Evolutionary conservation across 2,888 invertebrate genomes (phyloP), one percentile per base, ranked within the genome.

Genomic region (Griposia aprilina): DNA sequence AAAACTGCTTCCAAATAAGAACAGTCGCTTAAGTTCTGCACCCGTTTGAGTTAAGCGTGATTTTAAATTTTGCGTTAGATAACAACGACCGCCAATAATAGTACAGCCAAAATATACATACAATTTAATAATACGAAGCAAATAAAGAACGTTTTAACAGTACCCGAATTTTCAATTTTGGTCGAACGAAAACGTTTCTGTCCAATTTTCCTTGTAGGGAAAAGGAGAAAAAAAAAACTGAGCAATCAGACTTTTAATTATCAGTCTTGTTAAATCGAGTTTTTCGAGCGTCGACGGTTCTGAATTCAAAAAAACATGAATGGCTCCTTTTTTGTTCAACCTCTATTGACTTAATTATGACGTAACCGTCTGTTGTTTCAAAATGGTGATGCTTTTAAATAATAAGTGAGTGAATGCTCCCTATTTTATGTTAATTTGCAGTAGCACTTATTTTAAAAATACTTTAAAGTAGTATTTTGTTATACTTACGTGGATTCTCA

Each of bases 211-310:
- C 86, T 89, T 87, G 77, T 82, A 85, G 83, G 85, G 84, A 87
- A 90, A 89, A 84, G 63, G 84, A 52, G 63, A 72, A 82, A 88
- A 72, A 82, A 88, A 86, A 87, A 88, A 85, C 82, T 83, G 87
- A 88, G 81, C 88, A 90, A 88, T 90, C 90, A 79, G 89, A 89
- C 86, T 91, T 91, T 88, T 88, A 91, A 92, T 91, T 90, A 91
- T 90, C 90, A 89, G 87, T 83, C 89, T 88, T 87, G 91, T 90
- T 90, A 90, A 89, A 90, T 90, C 87, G 80, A 87, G 82, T 78
- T 84, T 82, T 81, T 72, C 68, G 62, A 70, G 63, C 76, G 78
- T 78, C 78, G 73, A 77, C 85, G 74, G 65, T 78, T 87, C 77
- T 75, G 68, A 73, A 77, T 73, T 74, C 36, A 71, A 79, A 71